phyloP scores from a whole-genome alignment of 2,113 vertebrate genomes.

The Oenanthe oenanthe region DNA sequence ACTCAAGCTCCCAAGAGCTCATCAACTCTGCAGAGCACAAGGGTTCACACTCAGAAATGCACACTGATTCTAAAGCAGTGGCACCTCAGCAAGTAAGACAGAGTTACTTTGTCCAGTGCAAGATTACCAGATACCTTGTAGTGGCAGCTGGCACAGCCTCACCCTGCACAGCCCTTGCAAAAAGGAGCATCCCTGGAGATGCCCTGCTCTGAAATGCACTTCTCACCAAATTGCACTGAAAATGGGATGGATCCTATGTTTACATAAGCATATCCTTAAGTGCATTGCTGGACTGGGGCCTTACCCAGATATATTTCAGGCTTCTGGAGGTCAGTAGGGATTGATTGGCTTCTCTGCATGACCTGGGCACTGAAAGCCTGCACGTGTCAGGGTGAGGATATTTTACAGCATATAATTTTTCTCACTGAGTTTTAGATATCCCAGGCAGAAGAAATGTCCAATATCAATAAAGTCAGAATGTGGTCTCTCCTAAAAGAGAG shows the following conservation, averaged over 20 bases:
- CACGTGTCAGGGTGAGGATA: not conserved
- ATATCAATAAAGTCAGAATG: not conserved
- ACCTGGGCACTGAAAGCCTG: not conserved
- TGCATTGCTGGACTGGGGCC: slow-evolving; percentile 4
- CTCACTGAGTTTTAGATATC: not conserved
- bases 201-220: not conserved
- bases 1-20: not conserved
- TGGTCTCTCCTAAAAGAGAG: not conserved
- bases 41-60: not conserved
- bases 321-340: slow-evolving; percentile 1
- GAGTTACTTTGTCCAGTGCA: not conserved
- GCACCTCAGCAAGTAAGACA: not conserved
- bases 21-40: not conserved
- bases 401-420: not conserved
- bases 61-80: not conserved
- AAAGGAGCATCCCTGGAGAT: not conserved
- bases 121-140: not conserved
- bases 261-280: slow-evolving; percentile 26
- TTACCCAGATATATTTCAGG: not conserved
- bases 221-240: not conserved
- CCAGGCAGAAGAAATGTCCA: not conserved
- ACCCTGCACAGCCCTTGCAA: not conserved
- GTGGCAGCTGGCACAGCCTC: not conserved
- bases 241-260: not conserved
- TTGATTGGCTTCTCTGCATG: not conserved